Evolutionary conservation across 2,113 vertebrate species (phyloP).

Genomic region (Eulacestoma nigropectus): DNA sequence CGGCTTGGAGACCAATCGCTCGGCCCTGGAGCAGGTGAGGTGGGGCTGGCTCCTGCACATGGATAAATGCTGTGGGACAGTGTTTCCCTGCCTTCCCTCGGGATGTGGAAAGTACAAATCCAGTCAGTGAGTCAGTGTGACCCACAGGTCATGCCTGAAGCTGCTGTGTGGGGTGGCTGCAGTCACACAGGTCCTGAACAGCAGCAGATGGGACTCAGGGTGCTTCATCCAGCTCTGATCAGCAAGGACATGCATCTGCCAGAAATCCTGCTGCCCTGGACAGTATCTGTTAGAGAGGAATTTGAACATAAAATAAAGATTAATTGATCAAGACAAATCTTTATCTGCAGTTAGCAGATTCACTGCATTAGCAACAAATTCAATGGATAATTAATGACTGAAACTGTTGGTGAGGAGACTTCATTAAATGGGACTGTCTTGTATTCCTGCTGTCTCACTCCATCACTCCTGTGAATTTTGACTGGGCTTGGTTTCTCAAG

Average conservation of each 20-base stretch:
- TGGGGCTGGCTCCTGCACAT: neutral
- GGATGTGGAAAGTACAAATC: neutral
- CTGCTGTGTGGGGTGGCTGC: neutral
- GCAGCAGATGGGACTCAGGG: neutral
- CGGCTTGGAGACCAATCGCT: constrained; percentile 91
- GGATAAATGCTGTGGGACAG: accelerated
- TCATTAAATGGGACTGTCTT: neutral
- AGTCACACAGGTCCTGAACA: neutral
- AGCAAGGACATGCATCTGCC: neutral
- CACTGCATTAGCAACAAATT: neutral
- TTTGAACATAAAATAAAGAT: neutral
- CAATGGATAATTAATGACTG: neutral
- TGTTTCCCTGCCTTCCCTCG: neutral
- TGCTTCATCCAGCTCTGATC: neutral
- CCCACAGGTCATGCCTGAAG: neutral
- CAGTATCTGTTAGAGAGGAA: neutral
- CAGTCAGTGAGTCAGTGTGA: neutral
- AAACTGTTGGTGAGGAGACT: neutral
- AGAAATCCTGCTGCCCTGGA: neutral
- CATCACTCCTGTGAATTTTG: neutral
- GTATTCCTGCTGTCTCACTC: neutral
- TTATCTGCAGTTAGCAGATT: neutral
- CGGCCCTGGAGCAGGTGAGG: constrained; percentile 90
- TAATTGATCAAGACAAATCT: neutral
- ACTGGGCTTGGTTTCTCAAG: neutral